These are phyloP conservation scores for Pterobdella sp. DNA, from an alignment of 2,888 invertebrate species.

Conservation along the genomic window DNA sequence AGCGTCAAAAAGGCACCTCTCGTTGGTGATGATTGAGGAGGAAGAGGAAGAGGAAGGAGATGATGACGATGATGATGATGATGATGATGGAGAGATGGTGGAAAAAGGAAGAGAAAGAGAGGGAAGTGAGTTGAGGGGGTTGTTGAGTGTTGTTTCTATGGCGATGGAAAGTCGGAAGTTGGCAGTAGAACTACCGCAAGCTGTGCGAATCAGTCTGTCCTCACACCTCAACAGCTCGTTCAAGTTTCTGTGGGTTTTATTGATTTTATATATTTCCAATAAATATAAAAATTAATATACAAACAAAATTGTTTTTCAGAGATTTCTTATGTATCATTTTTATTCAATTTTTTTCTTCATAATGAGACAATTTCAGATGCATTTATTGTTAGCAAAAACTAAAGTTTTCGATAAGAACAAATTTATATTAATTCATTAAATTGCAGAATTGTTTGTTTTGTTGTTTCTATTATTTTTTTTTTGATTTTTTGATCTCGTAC, in stretches of 20 bases:
- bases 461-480: too few relatives aligned
- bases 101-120: background rate
- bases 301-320: too few relatives aligned
- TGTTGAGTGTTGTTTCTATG: slow-evolving; percentile 28
- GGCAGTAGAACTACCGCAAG: slow-evolving; percentile 35
- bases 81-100: background rate
- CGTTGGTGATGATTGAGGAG: background rate
- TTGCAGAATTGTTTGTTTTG: too few relatives aligned
- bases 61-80: slow-evolving; percentile 14
- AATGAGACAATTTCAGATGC: too few relatives aligned
- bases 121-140: background rate
- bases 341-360: too few relatives aligned
- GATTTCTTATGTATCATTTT: too few relatives aligned
- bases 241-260: slow-evolving; percentile 21
- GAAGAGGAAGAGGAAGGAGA: background rate
- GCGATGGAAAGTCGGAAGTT: slow-evolving; percentile 36
- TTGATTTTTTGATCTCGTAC: too few relatives aligned
- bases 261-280: too few relatives aligned
- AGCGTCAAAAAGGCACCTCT: slow-evolving; percentile 29
- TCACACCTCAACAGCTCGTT: slow-evolving; percentile 35
- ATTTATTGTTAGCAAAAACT: too few relatives aligned
- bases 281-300: too few relatives aligned
- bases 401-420: too few relatives aligned
- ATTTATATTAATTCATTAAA: too few relatives aligned
- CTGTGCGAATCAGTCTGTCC: slow-evolving; percentile 36